These are phyloP conservation scores for Platorchestia sp. DNA, from an alignment of 1,140 invertebrate genomes.

Conservation along the genomic window DNA sequence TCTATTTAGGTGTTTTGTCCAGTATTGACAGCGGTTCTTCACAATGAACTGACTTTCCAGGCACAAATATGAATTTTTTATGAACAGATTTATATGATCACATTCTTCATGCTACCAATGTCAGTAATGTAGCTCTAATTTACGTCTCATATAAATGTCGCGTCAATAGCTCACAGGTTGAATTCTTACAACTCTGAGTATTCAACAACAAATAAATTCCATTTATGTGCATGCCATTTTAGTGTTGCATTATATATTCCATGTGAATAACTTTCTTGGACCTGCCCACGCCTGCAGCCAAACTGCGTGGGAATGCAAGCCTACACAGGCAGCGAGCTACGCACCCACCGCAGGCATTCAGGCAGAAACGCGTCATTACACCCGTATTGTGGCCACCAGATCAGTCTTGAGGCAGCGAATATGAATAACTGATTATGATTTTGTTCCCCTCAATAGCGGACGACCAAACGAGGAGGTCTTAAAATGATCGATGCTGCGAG, in stretches of 20 bases:
- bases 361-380: conserved; percentile 11
- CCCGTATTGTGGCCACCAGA: not conserved
- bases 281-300: not conserved
- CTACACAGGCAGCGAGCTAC: not conserved
- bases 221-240: not conserved
- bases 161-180: no score
- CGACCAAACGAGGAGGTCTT: not conserved
- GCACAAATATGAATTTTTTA: not conserved
- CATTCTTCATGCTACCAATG: not conserved
- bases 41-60: not conserved
- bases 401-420: not conserved
- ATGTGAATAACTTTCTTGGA: not conserved
- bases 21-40: not conserved
- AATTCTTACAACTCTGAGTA: not conserved
- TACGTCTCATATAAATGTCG: not conserved
- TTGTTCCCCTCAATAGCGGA: not conserved
- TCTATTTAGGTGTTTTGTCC: not conserved
- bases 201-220: not conserved
- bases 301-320: not conserved
- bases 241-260: not conserved
- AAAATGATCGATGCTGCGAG: not conserved
- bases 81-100: not conserved
- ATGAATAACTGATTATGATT: conserved; percentile 25
- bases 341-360: not conserved
- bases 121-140: not conserved